Conservation (phyloP, 2,113 vertebrate species). For the Peucedramus taeniatus region DNA sequence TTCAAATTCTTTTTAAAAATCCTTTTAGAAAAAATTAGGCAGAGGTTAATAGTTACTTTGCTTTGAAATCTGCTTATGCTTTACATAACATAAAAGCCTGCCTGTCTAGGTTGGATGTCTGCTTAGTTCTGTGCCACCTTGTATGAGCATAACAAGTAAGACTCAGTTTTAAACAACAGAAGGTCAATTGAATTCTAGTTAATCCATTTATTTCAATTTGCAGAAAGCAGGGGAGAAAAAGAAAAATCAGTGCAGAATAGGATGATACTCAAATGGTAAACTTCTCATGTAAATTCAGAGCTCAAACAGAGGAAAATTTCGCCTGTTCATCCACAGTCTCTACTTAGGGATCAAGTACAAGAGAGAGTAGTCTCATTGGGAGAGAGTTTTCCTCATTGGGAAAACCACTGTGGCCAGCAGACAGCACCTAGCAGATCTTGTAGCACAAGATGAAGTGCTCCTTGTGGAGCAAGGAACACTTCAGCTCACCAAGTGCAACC, state of each 20-base stretch:
- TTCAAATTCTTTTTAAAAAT: neutral
- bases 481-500: neutral
- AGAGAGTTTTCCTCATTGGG: neutral
- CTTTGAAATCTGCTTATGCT: conserved; percentile 60
- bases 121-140: conserved; percentile 10
- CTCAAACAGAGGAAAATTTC: neutral
- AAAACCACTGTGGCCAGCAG: neutral
- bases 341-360: neutral
- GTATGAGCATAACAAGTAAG: neutral
- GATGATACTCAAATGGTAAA: neutral
- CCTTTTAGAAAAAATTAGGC: conserved; percentile 47
- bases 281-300: neutral
- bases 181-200: neutral
- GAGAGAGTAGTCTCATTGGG: too few relatives aligned
- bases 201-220: neutral
- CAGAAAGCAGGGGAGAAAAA: neutral
- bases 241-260: neutral
- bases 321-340: neutral
- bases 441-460: too few relatives aligned
- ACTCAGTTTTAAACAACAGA: neutral
- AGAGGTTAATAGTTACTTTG: conserved; percentile 53
- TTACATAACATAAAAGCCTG: conserved; percentile 48
- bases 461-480: neutral
- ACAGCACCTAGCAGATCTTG: neutral
- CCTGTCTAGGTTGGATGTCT: conserved; percentile 30